These are phyloP conservation scores for Papilio elwesi DNA, from an alignment of 2,888 invertebrate species.

Conservation along the genomic window DNA sequence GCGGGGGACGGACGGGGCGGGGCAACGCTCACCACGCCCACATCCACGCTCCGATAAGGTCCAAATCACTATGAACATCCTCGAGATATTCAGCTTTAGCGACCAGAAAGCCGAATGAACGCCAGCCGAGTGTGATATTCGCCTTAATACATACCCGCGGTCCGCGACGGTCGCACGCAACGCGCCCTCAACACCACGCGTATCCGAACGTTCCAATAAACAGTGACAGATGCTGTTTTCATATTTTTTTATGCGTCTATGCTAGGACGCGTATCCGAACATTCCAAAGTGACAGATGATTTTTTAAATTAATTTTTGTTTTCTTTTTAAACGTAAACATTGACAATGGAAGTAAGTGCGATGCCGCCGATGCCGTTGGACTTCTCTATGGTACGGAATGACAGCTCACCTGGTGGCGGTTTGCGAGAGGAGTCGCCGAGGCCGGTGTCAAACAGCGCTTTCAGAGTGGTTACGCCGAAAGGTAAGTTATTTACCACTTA, in stretches of 20 bases:
- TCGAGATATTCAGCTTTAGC: constrained; percentile 76
- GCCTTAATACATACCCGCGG: constrained; percentile 74
- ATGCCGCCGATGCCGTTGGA: constrained; percentile 87
- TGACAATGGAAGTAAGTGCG: constrained; percentile 85
- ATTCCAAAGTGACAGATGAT: constrained; percentile 48
- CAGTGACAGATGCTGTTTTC: constrained; percentile 49
- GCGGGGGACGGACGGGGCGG: constrained; percentile 67
- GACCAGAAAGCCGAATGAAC: constrained; percentile 64
- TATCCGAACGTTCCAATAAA: constrained; percentile 47
- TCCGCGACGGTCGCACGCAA: constrained; percentile 76
- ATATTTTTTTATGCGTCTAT: constrained; percentile 42
- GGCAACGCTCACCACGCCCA: constrained; percentile 71
- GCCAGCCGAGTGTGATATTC: constrained; percentile 63
- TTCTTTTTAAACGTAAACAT: constrained; percentile 42
- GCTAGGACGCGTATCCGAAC: constrained; percentile 18
- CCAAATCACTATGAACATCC: constrained; percentile 75
- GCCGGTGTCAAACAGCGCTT: constrained; percentile 84
- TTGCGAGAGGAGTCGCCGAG: constrained; percentile 73
- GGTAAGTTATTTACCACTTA: constrained; percentile 62
- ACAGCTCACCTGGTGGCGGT: constrained; percentile 63
- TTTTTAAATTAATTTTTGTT: constrained; percentile 55
- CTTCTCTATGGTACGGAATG: constrained; percentile 85
- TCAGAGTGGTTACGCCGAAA: constrained; percentile 88
- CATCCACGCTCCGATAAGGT: constrained; percentile 71
- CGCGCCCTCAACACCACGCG: constrained; percentile 47